Percentiles rank a stretch among this genome's conserved stretches.
These are phyloP conservation scores for Poeciliopsis retropinna DNA, from an alignment of 2,113 vertebrate species.

Conservation along the genomic window DNA sequence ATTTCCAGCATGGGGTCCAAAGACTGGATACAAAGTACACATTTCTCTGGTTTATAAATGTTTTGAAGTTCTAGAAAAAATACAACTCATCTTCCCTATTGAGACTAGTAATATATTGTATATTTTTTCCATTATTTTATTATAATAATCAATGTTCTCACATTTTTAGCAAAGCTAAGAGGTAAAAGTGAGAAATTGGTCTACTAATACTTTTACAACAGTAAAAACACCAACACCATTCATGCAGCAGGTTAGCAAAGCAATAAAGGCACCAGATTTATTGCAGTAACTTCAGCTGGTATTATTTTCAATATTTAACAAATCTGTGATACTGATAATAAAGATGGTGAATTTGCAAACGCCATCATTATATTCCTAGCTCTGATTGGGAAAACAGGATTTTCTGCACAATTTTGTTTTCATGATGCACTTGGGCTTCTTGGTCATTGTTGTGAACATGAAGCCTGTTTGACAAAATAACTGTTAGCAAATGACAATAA, in stretches of 20 bases:
- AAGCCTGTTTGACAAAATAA: conserved; percentile 39
- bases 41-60: neutral
- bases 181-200: neutral
- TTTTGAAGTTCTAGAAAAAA: no score
- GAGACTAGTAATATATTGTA: neutral
- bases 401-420: no score
- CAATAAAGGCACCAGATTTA: neutral
- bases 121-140: neutral
- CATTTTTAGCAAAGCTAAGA: neutral
- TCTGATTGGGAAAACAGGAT: conserved; percentile 14
- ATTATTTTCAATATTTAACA: neutral
- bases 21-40: neutral
- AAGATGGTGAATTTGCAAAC: neutral
- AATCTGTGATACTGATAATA: neutral
- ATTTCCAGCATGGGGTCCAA: neutral
- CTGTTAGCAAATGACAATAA: conserved; percentile 14
- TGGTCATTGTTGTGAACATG: conserved; percentile 20
- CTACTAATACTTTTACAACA: neutral
- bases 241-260: neutral
- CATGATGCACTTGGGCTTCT: no score
- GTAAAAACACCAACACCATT: neutral
- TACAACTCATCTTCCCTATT: no score
- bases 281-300: neutral
- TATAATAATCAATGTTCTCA: neutral
- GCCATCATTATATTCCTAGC: neutral